phyloP scores from a whole-genome alignment of 2,113 vertebrate species.

The Clarias gariepinus region DNA sequence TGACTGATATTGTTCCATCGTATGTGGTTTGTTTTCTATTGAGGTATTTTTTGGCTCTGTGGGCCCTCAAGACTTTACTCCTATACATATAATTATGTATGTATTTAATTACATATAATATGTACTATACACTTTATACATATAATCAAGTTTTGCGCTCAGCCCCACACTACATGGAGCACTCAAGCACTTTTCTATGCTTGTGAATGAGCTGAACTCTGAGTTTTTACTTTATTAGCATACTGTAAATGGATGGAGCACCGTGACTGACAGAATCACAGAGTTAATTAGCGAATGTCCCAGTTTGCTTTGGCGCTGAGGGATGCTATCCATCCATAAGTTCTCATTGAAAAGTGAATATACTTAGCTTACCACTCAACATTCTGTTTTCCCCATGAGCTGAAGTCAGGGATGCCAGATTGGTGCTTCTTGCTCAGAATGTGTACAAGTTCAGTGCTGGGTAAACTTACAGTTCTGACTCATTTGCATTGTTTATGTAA shows the following conservation, averaged over 20 bases:
- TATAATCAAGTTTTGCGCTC: not conserved
- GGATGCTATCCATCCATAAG: not conserved
- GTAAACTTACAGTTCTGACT: not conserved
- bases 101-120: too few relatives aligned
- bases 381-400: not conserved
- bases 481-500: not conserved
- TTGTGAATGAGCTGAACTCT: not conserved
- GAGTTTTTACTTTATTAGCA: not conserved
- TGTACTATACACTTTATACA: not conserved
- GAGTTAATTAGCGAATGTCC: conserved; percentile 5
- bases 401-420: conserved; percentile 7
- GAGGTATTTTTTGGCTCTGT: too few relatives aligned
- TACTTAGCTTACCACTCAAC: not conserved
- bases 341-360: not conserved
- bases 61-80: too few relatives aligned
- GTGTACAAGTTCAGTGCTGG: not conserved
- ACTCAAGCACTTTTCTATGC: not conserved
- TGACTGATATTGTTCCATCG: too few relatives aligned
- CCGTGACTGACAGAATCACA: not conserved
- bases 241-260: not conserved
- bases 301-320: conserved; percentile 16
- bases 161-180: not conserved
- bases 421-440: not conserved
- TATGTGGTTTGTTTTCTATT: too few relatives aligned
- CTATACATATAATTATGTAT: too few relatives aligned